Evolutionary conservation across 2,797 vertebrate genomes (phyloP).

Genomic region (Mus caroli): DNA sequence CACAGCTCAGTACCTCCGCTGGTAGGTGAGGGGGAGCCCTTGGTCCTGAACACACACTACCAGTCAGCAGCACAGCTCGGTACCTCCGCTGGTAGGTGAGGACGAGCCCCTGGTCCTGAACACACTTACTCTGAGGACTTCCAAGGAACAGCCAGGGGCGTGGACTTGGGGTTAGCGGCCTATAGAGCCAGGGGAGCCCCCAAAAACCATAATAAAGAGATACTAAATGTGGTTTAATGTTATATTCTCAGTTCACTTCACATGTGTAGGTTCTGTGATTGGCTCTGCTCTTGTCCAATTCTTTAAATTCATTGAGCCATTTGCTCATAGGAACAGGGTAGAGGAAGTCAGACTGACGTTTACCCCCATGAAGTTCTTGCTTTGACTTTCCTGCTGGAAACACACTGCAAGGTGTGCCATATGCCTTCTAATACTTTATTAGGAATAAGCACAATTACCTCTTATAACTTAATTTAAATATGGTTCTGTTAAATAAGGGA

Average conservation of each 20-base stretch:
- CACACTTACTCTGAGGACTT: neutral
- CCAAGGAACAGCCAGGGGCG: neutral
- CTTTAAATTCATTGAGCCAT: neutral
- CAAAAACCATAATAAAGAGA: conserved; percentile 18
- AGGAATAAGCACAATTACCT: neutral
- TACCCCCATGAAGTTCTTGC: neutral
- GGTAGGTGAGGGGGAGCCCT: neutral
- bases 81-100: neutral
- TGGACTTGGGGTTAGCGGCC: neutral
- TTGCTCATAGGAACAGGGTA: neutral
- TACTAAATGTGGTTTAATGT: neutral
- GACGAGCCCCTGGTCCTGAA: conserved; percentile 32
- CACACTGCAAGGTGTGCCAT: neutral
- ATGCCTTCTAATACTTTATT: conserved; percentile 23
- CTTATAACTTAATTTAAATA: conserved; percentile 66
- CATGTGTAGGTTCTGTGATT: neutral
- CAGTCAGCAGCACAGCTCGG: neutral
- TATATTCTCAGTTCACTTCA: neutral
- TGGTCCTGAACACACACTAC: neutral
- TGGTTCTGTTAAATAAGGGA: conserved; percentile 53
- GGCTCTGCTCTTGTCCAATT: conserved; percentile 23
- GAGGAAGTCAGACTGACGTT: conserved; percentile 6
- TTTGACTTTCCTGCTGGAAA: neutral
- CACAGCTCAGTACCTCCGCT: neutral
- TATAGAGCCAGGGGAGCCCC: neutral